Percentiles rank a stretch among this genome's conserved stretches.
phyloP scores from a whole-genome alignment of 2,888 invertebrate species.

The Alloscopus bannaensis region DNA sequence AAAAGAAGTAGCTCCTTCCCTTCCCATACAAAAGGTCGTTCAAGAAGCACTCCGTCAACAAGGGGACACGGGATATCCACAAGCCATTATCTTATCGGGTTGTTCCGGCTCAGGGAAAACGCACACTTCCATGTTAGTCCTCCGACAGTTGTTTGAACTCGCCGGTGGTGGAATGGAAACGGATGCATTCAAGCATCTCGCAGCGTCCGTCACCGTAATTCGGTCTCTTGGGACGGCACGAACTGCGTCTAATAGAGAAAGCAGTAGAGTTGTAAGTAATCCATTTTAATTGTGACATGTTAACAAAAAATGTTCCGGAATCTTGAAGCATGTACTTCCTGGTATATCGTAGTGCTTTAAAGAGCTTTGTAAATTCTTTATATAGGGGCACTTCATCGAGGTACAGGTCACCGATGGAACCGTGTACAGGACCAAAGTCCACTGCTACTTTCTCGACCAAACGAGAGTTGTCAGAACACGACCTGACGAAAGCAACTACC shows the following conservation, averaged over 20 bases:
- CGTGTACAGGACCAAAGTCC: conserved; percentile 95
- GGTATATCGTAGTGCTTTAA: not conserved
- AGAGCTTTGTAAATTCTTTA: not conserved
- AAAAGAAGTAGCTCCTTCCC: conserved; percentile 83
- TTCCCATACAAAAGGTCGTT: conserved; percentile 91
- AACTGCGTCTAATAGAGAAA: conserved; percentile 92
- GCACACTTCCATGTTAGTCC: conserved; percentile 91
- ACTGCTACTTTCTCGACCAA: conserved; percentile 96
- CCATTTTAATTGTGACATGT: not conserved
- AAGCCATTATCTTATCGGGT: conserved; percentile 93
- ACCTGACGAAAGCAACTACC: conserved; percentile 94
- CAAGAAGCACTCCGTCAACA: conserved; percentile 95
- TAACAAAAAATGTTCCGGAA: too few species aligned
- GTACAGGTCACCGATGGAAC: conserved; percentile 97
- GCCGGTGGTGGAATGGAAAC: conserved; percentile 97
- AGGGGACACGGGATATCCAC: conserved; percentile 95
- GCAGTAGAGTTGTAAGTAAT: conserved; percentile 92
- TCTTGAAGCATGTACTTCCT: not conserved
- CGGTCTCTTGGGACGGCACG: conserved; percentile 93
- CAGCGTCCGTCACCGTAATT: conserved; percentile 95
- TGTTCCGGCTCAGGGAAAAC: conserved; percentile 96
- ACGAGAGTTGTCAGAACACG: conserved; percentile 91
- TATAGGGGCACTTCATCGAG: conserved; percentile 94
- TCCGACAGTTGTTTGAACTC: conserved; percentile 93
- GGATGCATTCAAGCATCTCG: conserved; percentile 96